A percentile compares a stretch with the other conserved stretches of the same genome.
phyloP scores from a whole-genome alignment of 2,888 invertebrate genomes.

The Agrotis exclamationis region DNA sequence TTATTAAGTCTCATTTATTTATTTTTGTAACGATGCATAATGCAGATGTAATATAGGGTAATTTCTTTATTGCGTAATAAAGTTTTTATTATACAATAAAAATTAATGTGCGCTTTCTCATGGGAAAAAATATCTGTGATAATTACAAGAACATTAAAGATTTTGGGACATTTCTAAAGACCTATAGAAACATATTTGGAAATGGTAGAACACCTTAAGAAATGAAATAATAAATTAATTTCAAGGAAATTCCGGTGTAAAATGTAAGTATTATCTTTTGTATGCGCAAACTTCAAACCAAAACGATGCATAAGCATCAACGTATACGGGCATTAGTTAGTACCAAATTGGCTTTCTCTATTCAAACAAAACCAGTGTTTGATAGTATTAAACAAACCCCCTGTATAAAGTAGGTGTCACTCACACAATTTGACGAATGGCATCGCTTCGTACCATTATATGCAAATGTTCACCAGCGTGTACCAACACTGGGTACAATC shows the following conservation, averaged over 20 bases:
- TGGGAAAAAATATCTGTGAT: neutral
- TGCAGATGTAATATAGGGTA: constrained; percentile 2
- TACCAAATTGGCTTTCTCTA: neutral
- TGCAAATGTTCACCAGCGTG: constrained; percentile 89
- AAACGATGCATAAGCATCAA: neutral
- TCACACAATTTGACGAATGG: constrained; percentile 80
- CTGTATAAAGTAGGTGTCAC: constrained; percentile 76
- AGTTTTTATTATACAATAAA: too few species aligned
- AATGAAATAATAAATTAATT: neutral
- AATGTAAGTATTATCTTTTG: neutral
- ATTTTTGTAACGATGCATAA: constrained; percentile 23
- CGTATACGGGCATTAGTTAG: neutral
- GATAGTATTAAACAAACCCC: constrained; percentile 56
- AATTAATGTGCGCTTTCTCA: neutral
- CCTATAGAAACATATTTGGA: too few species aligned
- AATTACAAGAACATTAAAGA: neutral
- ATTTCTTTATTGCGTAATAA: constrained; percentile 6
- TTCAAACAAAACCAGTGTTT: neutral
- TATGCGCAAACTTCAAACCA: neutral
- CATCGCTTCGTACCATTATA: constrained; percentile 82
- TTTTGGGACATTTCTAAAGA: neutral
- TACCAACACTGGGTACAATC: constrained; percentile 68
- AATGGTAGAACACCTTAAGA: neutral
- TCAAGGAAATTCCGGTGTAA: neutral
- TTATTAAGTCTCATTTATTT: constrained; percentile 34